Conservation (phyloP, 2,888 invertebrate genomes). For the Dione juno region DNA sequence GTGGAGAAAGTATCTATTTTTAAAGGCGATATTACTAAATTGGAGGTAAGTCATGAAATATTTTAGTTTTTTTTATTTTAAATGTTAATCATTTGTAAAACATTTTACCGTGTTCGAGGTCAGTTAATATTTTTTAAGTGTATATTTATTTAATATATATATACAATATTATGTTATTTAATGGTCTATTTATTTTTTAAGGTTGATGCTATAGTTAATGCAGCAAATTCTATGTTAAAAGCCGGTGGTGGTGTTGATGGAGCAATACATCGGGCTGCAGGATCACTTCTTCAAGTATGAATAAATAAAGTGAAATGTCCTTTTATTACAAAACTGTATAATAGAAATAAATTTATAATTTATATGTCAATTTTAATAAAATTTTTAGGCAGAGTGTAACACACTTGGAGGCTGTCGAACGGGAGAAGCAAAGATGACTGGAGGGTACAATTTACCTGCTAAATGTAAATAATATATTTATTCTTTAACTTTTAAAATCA, state of each 20-base stretch:
- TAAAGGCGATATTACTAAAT: constrained; percentile 91
- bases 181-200: constrained; percentile 49
- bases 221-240: constrained; percentile 89
- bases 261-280: constrained; percentile 93
- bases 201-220: constrained; percentile 95
- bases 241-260: constrained; percentile 97
- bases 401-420: constrained; percentile 89
- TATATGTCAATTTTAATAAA: background rate
- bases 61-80: background rate
- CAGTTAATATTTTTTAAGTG: too few relatives aligned
- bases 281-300: constrained; percentile 82
- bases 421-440: constrained; percentile 93
- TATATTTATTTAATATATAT: too few relatives aligned
- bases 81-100: background rate
- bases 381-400: constrained; percentile 86
- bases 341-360: too few relatives aligned
- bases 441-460: constrained; percentile 91
- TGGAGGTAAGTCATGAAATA: constrained; percentile 79
- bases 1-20: constrained; percentile 86
- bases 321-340: too few relatives aligned
- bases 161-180: background rate
- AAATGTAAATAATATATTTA: constrained; percentile 85
- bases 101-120: too few relatives aligned
- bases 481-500: too few relatives aligned
- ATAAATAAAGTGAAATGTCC: background rate